phyloP scores from a whole-genome alignment of 2,888 invertebrate species.

The Bombyx huttoni region DNA sequence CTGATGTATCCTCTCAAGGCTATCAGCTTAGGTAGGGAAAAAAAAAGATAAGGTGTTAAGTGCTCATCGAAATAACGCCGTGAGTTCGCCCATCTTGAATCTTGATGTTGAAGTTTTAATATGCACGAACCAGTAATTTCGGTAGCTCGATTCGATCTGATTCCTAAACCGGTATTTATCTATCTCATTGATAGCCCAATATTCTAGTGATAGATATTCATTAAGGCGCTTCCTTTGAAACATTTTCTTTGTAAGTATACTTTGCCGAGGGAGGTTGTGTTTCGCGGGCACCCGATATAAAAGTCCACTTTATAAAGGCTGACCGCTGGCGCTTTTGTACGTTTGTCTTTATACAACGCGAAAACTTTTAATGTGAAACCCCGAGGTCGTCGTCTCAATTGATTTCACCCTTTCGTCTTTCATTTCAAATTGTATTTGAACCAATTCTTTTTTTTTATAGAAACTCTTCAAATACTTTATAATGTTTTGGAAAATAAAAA shows the following conservation, averaged over 20 bases:
- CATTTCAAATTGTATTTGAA: neutral
- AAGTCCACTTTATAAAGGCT: slow-evolving; percentile 58
- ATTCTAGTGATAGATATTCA: neutral
- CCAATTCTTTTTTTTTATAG: neutral
- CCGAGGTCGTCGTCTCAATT: slow-evolving; percentile 25
- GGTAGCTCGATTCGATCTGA: too few relatives aligned
- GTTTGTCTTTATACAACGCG: slow-evolving; percentile 29
- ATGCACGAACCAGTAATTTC: too few relatives aligned
- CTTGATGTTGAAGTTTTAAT: too few relatives aligned
- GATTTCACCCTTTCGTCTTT: slow-evolving; percentile 15
- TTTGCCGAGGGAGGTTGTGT: slow-evolving; percentile 48
- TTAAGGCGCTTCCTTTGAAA: slow-evolving; percentile 12
- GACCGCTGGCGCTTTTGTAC: slow-evolving; percentile 40
- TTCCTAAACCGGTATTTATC: too few relatives aligned
- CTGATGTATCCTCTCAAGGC: too few relatives aligned
- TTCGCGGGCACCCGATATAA: slow-evolving; percentile 52
- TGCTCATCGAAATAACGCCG: too few relatives aligned
- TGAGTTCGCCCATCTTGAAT: too few relatives aligned
- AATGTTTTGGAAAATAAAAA: neutral
- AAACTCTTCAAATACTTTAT: neutral
- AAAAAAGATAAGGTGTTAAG: too few relatives aligned
- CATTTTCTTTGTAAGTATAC: slow-evolving; percentile 24
- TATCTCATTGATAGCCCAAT: neutral
- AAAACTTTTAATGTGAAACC: slow-evolving; percentile 23
- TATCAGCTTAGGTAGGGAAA: too few relatives aligned